Conservation (phyloP, 2,888 invertebrate species). For the Tipula vernalis region DNA sequence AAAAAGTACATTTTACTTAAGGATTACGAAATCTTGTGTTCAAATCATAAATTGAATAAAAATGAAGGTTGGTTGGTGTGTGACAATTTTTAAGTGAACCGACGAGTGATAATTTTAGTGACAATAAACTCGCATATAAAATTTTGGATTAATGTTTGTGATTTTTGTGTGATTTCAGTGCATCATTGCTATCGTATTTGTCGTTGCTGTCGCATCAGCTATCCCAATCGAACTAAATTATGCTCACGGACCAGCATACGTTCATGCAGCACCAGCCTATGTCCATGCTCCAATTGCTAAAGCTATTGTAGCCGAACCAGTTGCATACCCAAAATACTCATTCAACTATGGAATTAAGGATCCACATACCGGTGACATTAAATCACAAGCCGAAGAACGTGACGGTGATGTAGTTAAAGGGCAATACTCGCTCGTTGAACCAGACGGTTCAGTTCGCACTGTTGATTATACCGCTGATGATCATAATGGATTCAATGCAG, state of each 20-base stretch:
- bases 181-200: slow-evolving; percentile 31
- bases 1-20: neutral
- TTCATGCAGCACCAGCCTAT: slow-evolving; percentile 20
- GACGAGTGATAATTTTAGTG: neutral
- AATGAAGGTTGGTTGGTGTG: neutral
- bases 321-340: slow-evolving; percentile 52
- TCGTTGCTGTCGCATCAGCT: slow-evolving; percentile 30
- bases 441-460: slow-evolving; percentile 38
- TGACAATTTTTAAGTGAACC: neutral
- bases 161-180: slow-evolving; percentile 24
- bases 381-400: slow-evolving; percentile 53
- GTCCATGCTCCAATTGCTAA: slow-evolving; percentile 21
- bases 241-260: slow-evolving; percentile 25
- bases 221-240: slow-evolving; percentile 34
- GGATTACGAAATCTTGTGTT: neutral
- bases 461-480: slow-evolving; percentile 59
- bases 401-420: slow-evolving; percentile 64
- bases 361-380: slow-evolving; percentile 58
- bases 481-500: slow-evolving; percentile 57
- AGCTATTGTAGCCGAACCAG: slow-evolving; percentile 25
- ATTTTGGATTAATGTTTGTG: neutral
- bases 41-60: neutral
- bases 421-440: slow-evolving; percentile 41
- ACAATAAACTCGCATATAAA: neutral
- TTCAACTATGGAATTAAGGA: slow-evolving; percentile 60